A percentile compares a stretch with the other conserved stretches of the same genome.
phyloP scores from a whole-genome alignment of 92 coral and sea anemone genomes.

The Bergia puertoricense region DNA sequence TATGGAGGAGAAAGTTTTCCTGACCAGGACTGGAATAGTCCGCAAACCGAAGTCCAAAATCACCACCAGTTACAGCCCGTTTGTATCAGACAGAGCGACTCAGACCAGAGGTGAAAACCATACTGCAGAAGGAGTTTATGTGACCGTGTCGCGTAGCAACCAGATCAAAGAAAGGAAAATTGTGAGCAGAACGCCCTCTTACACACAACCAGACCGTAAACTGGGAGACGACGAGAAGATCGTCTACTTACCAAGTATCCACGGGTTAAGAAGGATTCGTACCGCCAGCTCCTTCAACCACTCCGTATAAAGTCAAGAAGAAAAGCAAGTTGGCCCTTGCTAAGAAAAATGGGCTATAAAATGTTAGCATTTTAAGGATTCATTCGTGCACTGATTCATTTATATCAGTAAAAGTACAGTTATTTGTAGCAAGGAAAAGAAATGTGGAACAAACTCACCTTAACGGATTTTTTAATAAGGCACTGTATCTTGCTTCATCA shows the following conservation, averaged over 20 bases:
- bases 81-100: slow-evolving; percentile 38
- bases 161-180: slow-evolving; percentile 19
- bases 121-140: slow-evolving; percentile 37
- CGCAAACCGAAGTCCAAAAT: slow-evolving; percentile 21
- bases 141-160: slow-evolving; percentile 38
- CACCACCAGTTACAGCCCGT: slow-evolving; percentile 20
- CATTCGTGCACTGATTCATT: background rate
- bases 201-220: slow-evolving; percentile 17
- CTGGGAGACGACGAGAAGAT: slow-evolving; percentile 24
- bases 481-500: slow-evolving; percentile 24
- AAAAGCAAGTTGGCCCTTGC: background rate
- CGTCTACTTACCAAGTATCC: slow-evolving; percentile 10
- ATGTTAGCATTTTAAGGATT: background rate
- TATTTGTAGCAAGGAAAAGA: background rate
- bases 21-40: slow-evolving; percentile 12
- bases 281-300: slow-evolving; percentile 8
- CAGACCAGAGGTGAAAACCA: slow-evolving; percentile 26
- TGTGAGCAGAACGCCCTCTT: slow-evolving; percentile 1
- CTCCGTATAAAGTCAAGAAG: background rate
- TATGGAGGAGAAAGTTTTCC: slow-evolving; percentile 28
- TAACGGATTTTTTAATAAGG: slow-evolving; percentile 16
- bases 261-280: background rate
- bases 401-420: background rate
- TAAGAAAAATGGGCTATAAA: background rate
- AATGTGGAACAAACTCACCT: slow-evolving; percentile 7